A percentile compares a stretch with the other conserved stretches of the same genome.
Conservation (phyloP, 2,797 vertebrate species). For the Mormyrops boulengeri region DNA sequence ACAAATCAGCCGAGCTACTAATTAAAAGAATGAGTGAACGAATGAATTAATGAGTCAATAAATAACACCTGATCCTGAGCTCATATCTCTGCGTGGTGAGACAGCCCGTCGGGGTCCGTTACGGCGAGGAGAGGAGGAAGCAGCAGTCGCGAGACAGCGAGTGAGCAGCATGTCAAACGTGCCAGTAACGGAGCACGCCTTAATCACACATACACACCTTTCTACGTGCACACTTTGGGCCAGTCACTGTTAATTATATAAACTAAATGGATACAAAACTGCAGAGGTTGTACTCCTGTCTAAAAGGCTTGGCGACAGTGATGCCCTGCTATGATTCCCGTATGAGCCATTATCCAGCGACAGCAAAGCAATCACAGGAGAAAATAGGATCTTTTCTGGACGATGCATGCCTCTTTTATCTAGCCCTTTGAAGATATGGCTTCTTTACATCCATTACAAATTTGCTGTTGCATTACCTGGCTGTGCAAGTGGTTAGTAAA, state of each 20-base stretch:
- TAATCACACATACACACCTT: not conserved
- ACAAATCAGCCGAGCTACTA: constrained; percentile 3
- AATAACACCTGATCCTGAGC: constrained; percentile 5
- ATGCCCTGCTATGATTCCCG: not conserved
- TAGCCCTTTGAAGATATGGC: not conserved
- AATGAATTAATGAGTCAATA: constrained; percentile 14
- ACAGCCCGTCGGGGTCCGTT: not conserved
- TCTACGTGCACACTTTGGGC: not conserved
- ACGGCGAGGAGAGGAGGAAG: not conserved
- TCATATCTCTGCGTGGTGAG: not conserved
- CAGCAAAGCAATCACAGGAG: not conserved
- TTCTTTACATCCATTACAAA: constrained; percentile 10
- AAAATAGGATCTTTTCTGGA: constrained; percentile 7
- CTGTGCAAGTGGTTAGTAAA: not conserved
- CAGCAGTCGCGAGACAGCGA: not conserved
- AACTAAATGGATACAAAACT: not conserved
- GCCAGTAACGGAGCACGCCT: not conserved
- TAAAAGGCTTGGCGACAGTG: not conserved
- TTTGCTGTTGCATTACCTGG: not conserved
- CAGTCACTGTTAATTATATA: constrained; percentile 8
- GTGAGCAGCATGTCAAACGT: not conserved
- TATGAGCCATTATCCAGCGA: constrained; percentile 1
- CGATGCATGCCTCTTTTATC: not conserved
- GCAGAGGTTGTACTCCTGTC: not conserved
- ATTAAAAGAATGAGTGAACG: constrained; percentile 13